Base-by-base conservation (phyloP, 2,113 vertebrate genomes). In the Eulemur macaco region DNA sequence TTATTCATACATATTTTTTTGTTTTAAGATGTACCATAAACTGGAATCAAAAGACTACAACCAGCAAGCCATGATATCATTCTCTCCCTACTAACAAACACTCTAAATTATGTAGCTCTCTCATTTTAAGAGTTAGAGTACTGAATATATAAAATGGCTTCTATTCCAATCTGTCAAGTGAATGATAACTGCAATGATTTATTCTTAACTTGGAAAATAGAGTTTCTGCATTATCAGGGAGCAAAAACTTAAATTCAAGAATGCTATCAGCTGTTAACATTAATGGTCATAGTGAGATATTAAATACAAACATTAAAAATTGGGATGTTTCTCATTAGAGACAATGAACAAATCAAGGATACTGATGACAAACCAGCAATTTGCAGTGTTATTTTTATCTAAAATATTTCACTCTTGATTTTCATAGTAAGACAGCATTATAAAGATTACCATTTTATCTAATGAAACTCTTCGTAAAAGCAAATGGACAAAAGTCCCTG, bases 341-440 rank as follows among this genome's bases (percentile, higher is more conserved):
- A 63, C 15, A 50, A 84, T 23, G 12, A 74, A 31, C 31, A 66
- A 94, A 89, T 76, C 71, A 31, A 94, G n/a, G 47, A 56, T 45
- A 68, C 1, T n/a, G 14, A 54, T 34, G 25, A 88, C 71, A 92
- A 81, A 89, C 29, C 31, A 74, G 77, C 52, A 89, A 76, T 27
- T 7, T 64, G 84, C 20, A n/a, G 27, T 25, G 27, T 52, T 66
- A 56, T 42, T 86, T 82, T 87, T 87, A 66, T 81, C 31, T 71
- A 73, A 52, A 86, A 60, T 71, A 86, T n/a, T 81, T 90, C 42
- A 95, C 45, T 68, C 56, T 37, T 76, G 25, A 83, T 93, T 87
- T 87, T 73, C 45, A 58, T 7, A 58, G 15, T 56, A 69, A 84
- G 29, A 64, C 3, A 84, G n/a, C 6, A 86, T 69, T 50, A 50